phyloP scores from a whole-genome alignment of 1,140 invertebrate genomes.

The Vollenhovia emeryi region DNA sequence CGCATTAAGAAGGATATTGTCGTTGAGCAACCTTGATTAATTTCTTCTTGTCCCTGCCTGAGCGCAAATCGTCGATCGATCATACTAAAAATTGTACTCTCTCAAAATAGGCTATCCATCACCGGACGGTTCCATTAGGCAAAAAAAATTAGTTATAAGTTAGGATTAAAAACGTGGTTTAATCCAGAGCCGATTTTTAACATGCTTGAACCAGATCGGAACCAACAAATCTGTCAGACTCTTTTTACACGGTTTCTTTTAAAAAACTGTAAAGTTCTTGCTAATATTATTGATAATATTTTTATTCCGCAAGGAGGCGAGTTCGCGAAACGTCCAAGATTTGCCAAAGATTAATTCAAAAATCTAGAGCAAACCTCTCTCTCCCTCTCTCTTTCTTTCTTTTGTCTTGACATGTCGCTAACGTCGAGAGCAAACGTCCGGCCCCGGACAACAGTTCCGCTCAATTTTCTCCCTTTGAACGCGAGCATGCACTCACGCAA shows the following conservation, averaged over 20 bases:
- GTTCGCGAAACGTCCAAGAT: neutral
- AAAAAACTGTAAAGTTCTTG: neutral
- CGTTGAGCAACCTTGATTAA: slow-evolving; percentile 75
- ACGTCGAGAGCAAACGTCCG: slow-evolving; percentile 74
- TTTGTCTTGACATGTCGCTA: slow-evolving; percentile 34
- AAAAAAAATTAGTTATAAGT: neutral
- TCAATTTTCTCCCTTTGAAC: slow-evolving; percentile 73
- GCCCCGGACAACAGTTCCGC: slow-evolving; percentile 74
- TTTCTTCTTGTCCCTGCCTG: slow-evolving; percentile 41
- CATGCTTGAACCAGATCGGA: neutral
- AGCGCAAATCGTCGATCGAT: neutral
- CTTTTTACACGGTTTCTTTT: neutral
- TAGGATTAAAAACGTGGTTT: neutral
- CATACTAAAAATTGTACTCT: slow-evolving; percentile 34
- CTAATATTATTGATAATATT: neutral
- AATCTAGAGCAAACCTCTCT: neutral
- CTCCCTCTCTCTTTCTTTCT: neutral
- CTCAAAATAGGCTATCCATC: neutral
- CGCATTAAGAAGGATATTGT: slow-evolving; percentile 78
- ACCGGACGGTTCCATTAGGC: neutral
- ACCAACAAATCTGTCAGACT: neutral
- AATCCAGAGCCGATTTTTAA: neutral
- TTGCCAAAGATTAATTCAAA: neutral
- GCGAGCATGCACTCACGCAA: slow-evolving; percentile 36
- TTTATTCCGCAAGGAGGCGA: neutral